Base-by-base conservation (phyloP, 2,797 vertebrate species). In the Salmo trutta region DNA sequence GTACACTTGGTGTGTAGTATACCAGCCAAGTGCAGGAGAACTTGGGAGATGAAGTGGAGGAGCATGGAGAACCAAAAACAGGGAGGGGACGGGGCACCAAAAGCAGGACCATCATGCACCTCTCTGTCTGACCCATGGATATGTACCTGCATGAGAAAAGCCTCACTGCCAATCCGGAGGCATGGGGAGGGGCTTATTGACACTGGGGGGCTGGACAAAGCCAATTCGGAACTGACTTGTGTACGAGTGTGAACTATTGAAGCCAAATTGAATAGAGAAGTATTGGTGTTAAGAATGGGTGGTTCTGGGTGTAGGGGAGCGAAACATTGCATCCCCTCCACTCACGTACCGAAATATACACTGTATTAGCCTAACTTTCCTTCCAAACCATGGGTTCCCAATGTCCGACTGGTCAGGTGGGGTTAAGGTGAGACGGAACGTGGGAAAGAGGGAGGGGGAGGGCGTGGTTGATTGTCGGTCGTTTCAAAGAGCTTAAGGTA, bases 361-460 rank as follows among this genome's bases (percentile, higher is more conserved):
- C 21, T n/a, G 17, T 12, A 51, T 6, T 67, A 15, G 29, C 14
- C 64, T 31, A 31, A 54, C 70, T 24, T 52, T 72, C 70, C 70
- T 72, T 72, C 70, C 70, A 72, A 72, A 72, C 70, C 70, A 72
- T 72, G 70, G 70, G 51, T 53, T 72, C 72, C 71, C 72, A 59
- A 33, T 62, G 52, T 36, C 31, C 72, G 19, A 59, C 72, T 73
- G 53, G 54, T 33, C 29, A 74, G 72, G 54, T 54, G 51, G 33
- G 72, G 47, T 72, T 53, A 41, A 72, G 47, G 70, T 16, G 51
- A 72, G 51, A 53, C 70, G 47, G 70, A 72, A 53, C 21, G 5
- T 54, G 70, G 27, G 70, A 52, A 69, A 71, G 79, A 52, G 56
- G 73, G 74, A 79, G 81, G 72, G 65, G 79, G 56, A 75, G 64